Evolutionary conservation across 2,797 vertebrate species (phyloP), one percentile per base, ranked within the genome.

Genomic region (Molossus alvarezi): DNA sequence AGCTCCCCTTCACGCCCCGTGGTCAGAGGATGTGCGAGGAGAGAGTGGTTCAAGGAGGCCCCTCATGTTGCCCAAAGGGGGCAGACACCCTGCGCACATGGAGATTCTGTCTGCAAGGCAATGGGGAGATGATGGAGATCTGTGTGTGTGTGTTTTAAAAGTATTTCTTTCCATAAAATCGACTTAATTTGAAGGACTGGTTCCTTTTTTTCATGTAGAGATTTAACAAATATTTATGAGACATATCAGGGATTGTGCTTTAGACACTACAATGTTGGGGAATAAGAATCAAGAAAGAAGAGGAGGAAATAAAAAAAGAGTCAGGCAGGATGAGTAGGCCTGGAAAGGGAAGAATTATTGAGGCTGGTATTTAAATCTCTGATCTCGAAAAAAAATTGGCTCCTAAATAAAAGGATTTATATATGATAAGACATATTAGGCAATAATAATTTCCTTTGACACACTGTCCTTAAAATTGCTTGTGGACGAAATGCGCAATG

Each of bases 91-190:
- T 12, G 21, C 17, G 29, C 27, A 4, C 2, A 11, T 9, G 12
- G 18, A 41, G 27, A 14, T 41, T 77, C 76, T 62, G 51, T 88
- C 95, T 83, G 71, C 27, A 83, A 92, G n/a, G 20, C 58, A 17
- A 4, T 17, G 5, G 64, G 29, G 15, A 3, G 76, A 3, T 17
- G 60, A 76, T 21, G 33, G 75, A 5, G 21, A 10, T 33, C 27
- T 58, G 29, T 23, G 2, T 8, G 65, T 67, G n/a, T 67, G 33
- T 8, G 14, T 41, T 25, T 64, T 76, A 29, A 0, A 85, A 17
- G 25, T 21, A 83, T n/a, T 81, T 92, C 29, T 95, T 89, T 81
- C 84, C 37, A 57, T 76, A 79, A 65, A 80, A 81, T 53, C 25
- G 87, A 91, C 11, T 10, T 41, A 51, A 14, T 71, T 89, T 85